Conservation (phyloP, 2,113 vertebrate genomes). For the Formicarius rufipectus region DNA sequence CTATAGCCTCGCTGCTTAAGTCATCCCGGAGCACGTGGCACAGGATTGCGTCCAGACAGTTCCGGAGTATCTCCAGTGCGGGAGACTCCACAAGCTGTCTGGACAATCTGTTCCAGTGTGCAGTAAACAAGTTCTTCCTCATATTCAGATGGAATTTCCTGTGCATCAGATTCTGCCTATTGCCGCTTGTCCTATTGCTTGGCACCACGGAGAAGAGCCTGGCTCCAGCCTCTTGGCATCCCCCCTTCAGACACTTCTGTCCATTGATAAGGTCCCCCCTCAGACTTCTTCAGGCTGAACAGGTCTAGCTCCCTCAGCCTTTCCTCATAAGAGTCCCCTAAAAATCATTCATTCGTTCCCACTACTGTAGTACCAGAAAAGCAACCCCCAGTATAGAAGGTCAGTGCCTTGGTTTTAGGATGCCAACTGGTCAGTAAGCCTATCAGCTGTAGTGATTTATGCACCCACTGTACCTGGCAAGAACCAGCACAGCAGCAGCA, state of each 20-base stretch:
- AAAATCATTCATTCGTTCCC: neutral
- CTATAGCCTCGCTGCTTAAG: fast-evolving
- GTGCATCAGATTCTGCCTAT: fast-evolving
- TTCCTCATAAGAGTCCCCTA: no score
- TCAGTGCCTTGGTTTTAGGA: fast-evolving
- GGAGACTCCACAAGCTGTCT: neutral
- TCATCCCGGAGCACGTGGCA: fast-evolving
- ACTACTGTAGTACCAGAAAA: neutral
- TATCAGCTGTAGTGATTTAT: neutral
- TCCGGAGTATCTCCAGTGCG: no score
- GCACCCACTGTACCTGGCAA: fast-evolving
- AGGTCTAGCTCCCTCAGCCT: neutral
- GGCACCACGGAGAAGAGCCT: neutral
- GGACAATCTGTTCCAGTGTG: fast-evolving
- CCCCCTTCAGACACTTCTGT: neutral
- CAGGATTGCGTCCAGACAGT: neutral
- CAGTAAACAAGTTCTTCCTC: neutral
- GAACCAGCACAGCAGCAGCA: fast-evolving
- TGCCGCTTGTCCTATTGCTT: neutral
- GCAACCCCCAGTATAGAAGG: fast-evolving
- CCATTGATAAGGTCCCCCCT: neutral
- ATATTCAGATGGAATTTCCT: neutral
- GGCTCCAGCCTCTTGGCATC: neutral
- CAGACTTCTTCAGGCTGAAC: neutral
- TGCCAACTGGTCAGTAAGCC: no score